Percentiles rank a stretch among this genome's conserved stretches.
Conservation (phyloP, 2,888 invertebrate species). For the Epistrophe grossulariae region DNA sequence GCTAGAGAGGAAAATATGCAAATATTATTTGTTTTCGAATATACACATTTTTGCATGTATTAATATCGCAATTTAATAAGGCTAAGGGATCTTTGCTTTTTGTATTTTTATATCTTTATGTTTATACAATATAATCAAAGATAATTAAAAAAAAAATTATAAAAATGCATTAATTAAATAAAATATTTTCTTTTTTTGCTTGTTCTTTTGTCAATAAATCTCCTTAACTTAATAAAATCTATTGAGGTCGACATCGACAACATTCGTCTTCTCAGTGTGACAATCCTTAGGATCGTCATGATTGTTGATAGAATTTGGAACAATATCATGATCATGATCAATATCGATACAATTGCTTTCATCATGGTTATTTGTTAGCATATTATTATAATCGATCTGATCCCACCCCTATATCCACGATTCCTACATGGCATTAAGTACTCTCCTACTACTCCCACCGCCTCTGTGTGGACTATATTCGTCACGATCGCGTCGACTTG, state of each 20-base stretch:
- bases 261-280: constrained; percentile 81
- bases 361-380: constrained; percentile 68
- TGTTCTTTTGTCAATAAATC: constrained; percentile 79
- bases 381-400: constrained; percentile 83
- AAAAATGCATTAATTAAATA: constrained; percentile 2
- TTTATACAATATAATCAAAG: constrained; percentile 53
- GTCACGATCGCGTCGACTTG: constrained; percentile 82
- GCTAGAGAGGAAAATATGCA: constrained; percentile 72
- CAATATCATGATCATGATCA: constrained; percentile 76
- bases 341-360: constrained; percentile 68
- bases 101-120: constrained; percentile 33
- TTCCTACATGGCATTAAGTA: constrained; percentile 85
- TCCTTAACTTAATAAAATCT: constrained; percentile 82
- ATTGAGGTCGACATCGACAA: constrained; percentile 80
- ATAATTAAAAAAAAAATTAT: constrained; percentile 56
- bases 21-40: constrained; percentile 52
- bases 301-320: constrained; percentile 73
- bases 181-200: constrained; percentile 15
- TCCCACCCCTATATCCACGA: constrained; percentile 85
- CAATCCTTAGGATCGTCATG: constrained; percentile 77
- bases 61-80: constrained; percentile 75
- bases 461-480: constrained; percentile 84
- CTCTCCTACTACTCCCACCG: constrained; percentile 84
- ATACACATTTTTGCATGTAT: constrained; percentile 36
- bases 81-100: constrained; percentile 65